Evolutionary conservation across 2,888 invertebrate genomes (phyloP).

Genomic region (Perizoma affinitatum): DNA sequence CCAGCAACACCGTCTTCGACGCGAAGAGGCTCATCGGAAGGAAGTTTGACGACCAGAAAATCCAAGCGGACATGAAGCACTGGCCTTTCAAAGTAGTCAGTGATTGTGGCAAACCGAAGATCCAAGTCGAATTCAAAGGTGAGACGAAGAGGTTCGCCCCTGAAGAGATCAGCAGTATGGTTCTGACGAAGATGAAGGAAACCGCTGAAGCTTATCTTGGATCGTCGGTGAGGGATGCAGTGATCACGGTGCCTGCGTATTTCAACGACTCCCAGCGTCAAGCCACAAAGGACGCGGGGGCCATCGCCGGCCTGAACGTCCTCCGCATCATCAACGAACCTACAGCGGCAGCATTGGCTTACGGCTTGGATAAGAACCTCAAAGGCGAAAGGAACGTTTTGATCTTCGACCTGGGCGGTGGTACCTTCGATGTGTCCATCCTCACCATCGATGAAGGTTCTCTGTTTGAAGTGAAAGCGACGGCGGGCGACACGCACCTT

Average conservation of each 20-base stretch:
- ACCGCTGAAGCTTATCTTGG: conserved; percentile 90
- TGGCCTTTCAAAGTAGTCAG: conserved; percentile 92
- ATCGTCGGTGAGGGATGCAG: conserved; percentile 86
- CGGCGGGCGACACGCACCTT: conserved; percentile 89
- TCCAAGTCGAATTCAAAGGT: conserved; percentile 87
- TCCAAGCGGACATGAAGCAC: conserved; percentile 91
- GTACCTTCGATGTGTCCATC: conserved; percentile 94
- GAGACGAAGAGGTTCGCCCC: conserved; percentile 86
- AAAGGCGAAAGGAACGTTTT: conserved; percentile 87
- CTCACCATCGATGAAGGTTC: conserved; percentile 92
- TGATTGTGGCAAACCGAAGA: conserved; percentile 87
- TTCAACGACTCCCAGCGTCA: conserved; percentile 90
- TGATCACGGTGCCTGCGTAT: conserved; percentile 92
- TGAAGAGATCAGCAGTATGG: conserved; percentile 90
- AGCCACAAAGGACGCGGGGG: conserved; percentile 94
- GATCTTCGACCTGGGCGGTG: conserved; percentile 89
- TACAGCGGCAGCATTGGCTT: conserved; percentile 91
- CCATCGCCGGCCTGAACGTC: conserved; percentile 27
- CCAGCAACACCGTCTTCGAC: conserved; percentile 89
- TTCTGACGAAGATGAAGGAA: conserved; percentile 92
- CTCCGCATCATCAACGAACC: conserved; percentile 92
- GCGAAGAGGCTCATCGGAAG: conserved; percentile 93
- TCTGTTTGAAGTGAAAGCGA: conserved; percentile 88
- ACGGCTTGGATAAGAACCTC: conserved; percentile 89
- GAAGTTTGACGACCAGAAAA: conserved; percentile 88